Percentiles rank a stretch among this genome's conserved stretches.
Conservation (phyloP, 2,888 invertebrate genomes). For the Mimumesa dahlbomi region DNA sequence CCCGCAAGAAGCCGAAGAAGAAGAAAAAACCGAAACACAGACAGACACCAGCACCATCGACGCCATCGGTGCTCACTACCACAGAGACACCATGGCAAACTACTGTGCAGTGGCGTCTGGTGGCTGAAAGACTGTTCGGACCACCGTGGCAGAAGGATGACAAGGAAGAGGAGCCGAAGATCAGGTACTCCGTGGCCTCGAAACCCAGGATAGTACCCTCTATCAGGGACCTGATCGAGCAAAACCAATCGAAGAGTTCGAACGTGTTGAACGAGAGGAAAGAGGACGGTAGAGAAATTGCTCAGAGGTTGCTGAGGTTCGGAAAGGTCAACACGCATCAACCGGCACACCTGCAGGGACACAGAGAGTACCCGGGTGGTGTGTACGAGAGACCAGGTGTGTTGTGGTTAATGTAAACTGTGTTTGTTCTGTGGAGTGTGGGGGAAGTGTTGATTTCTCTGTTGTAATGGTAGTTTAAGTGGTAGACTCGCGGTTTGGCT, state of each 20-base stretch:
- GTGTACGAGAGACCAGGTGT: slow-evolving; percentile 41
- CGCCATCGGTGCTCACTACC: slow-evolving; percentile 47
- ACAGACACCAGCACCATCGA: slow-evolving; percentile 25
- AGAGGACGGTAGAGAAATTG: slow-evolving; percentile 58
- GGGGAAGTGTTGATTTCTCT: too few relatives aligned
- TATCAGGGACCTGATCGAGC: slow-evolving; percentile 50
- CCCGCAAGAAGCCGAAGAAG: slow-evolving; percentile 63
- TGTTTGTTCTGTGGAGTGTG: too few relatives aligned
- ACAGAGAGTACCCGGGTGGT: slow-evolving; percentile 37
- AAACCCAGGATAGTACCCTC: slow-evolving; percentile 44
- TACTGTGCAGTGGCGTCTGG: slow-evolving; percentile 68
- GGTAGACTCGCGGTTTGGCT: too few relatives aligned
- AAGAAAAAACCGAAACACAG: slow-evolving; percentile 64
- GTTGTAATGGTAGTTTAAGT: too few relatives aligned
- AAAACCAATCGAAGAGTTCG: slow-evolving; percentile 58
- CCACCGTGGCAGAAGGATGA: slow-evolving; percentile 59
- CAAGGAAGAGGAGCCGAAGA: slow-evolving; percentile 25
- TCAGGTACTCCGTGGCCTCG: slow-evolving; percentile 52
- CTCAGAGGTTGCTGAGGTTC: slow-evolving; percentile 64
- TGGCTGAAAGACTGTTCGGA: slow-evolving; percentile 67
- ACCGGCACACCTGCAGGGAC: slow-evolving; percentile 20
- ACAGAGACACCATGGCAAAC: slow-evolving; percentile 57
- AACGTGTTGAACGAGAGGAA: slow-evolving; percentile 63
- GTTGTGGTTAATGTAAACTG: too few relatives aligned
- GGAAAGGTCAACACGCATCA: slow-evolving; percentile 69